Conservation (phyloP, 2,888 invertebrate species). For the Cheilosia soror region DNA sequence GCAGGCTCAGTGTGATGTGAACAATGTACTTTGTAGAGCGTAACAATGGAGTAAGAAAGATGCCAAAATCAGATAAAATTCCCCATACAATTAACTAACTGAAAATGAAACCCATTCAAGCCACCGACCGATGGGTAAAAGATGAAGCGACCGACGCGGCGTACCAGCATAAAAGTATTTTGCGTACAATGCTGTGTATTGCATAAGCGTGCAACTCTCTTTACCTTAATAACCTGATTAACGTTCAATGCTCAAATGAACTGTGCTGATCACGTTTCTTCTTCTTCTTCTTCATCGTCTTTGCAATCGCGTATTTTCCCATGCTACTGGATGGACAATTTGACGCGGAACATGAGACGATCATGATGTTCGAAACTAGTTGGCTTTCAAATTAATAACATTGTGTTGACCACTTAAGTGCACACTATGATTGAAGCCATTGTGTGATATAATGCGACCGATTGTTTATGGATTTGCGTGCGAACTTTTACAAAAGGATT, state of each 20-base stretch:
- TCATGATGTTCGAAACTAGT: slow-evolving; percentile 36
- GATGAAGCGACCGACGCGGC: not conserved
- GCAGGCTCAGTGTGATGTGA: not conserved
- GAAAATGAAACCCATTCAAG: slow-evolving; percentile 23
- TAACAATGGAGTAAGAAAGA: slow-evolving; percentile 40
- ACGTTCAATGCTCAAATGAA: slow-evolving; percentile 45
- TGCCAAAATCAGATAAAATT: slow-evolving; percentile 60
- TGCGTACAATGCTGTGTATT: slow-evolving; percentile 1
- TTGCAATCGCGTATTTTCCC: slow-evolving; percentile 33
- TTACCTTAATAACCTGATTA: slow-evolving; percentile 63
- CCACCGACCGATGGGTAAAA: slow-evolving; percentile 19
- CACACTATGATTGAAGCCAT: slow-evolving; percentile 20
- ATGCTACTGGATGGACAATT: slow-evolving; percentile 39
- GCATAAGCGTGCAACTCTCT: slow-evolving; percentile 57
- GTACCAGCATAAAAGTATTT: too few species aligned
- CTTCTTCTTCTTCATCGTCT: slow-evolving; percentile 9
- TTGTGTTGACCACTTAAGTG: slow-evolving; percentile 8
- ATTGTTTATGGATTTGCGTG: slow-evolving; percentile 8
- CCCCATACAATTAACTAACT: slow-evolving; percentile 13
- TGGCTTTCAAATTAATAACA: slow-evolving; percentile 7
- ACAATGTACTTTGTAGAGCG: slow-evolving; percentile 39
- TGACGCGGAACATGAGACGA: not conserved
- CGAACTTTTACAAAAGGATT: slow-evolving; percentile 12
- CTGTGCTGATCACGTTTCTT: slow-evolving; percentile 49
- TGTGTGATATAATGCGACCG: slow-evolving; percentile 25